Base-by-base conservation (phyloP, 2,113 vertebrate genomes). In the Solenodon paradoxus region DNA sequence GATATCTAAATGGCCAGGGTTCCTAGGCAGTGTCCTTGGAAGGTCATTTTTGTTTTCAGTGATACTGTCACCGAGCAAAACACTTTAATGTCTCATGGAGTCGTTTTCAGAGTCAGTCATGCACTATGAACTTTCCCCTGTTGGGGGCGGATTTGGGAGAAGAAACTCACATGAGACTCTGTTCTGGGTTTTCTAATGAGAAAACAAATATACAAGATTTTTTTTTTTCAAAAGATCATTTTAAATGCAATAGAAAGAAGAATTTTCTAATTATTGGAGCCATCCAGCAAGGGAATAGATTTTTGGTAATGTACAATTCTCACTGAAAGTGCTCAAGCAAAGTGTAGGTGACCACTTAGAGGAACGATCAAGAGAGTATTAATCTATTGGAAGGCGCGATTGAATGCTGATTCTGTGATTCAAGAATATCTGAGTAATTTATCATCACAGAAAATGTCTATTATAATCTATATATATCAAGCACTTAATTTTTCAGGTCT, bases 141-240 rank as follows among this genome's bases (percentile, higher is more conserved):
- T n/a, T n/a, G n/a, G n/a, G n/a, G n/a, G n/a, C n/a, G 75, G 38
- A 92, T 84, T 92, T 89, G 49, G 19, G 17, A 90, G 59, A 90
- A 71, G 55, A 92, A 90, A 81, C 30, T 78, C 55, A 55, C 20
- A 32, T 19, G 57, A 94, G 45, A 55, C 45, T 55, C 72, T 89
- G 91, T 64, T 94, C 32, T 87, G 61, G 12, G 26, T 84, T 86
- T 68, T 87, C 13, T n/a, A 64, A 32, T 49, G 32, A 96, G 45
- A 59, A 83, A 87, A 66, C 40, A 63, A 89, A 68, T n/a, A 83
- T 47, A 30, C 26, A 42, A 47, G 69, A 9, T 45, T 88, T 95
- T 93, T 45, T 8, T 12, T 89, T 94, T 93, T 42, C 15, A 81
- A 57, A 84, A 72, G 28, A 66, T 72, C 12, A 55, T 24, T 94